These are phyloP conservation scores for Lepilemur ruficaudatus DNA, from an alignment of 2,797 vertebrate species.

Conservation along the genomic window DNA sequence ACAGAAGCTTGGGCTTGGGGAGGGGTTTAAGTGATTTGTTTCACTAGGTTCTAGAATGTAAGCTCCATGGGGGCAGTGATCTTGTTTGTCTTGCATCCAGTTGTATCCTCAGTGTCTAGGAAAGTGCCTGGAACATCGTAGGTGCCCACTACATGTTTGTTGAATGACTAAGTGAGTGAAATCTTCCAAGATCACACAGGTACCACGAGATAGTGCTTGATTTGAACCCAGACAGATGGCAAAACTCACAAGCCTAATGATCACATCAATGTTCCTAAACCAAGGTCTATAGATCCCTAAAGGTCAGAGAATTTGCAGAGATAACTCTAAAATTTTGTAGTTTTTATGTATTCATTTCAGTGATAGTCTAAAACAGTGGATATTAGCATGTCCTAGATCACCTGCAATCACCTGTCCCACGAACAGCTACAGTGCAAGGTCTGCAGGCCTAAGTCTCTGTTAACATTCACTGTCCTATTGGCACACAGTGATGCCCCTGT, in stretches of 20 bases:
- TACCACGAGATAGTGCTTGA: accelerated
- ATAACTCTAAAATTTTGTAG: not conserved
- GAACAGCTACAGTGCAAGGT: not conserved
- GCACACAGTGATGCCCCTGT: not conserved
- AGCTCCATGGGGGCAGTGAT: too few relatives aligned
- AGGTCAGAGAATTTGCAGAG: not conserved
- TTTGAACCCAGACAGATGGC: not conserved
- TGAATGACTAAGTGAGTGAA: conserved; percentile 9
- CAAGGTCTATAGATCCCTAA: not conserved
- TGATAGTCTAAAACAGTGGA: not conserved
- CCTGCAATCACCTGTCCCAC: not conserved
- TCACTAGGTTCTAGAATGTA: not conserved
- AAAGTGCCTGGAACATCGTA: not conserved
- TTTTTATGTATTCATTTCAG: not conserved
- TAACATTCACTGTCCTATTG: not conserved
- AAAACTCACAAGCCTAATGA: not conserved
- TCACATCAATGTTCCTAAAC: not conserved
- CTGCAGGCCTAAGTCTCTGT: not conserved
- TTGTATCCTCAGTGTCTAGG: not conserved
- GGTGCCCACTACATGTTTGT: not conserved
- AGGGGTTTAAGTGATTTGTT: not conserved
- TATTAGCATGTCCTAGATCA: not conserved
- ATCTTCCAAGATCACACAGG: not conserved
- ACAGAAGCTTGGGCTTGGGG: not conserved
- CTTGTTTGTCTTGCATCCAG: not conserved